These are phyloP conservation scores for Clytia hemisphaerica DNA, from an alignment of 30 jellyfish, hydroid and myxozoan species.

Conservation along the genomic window DNA sequence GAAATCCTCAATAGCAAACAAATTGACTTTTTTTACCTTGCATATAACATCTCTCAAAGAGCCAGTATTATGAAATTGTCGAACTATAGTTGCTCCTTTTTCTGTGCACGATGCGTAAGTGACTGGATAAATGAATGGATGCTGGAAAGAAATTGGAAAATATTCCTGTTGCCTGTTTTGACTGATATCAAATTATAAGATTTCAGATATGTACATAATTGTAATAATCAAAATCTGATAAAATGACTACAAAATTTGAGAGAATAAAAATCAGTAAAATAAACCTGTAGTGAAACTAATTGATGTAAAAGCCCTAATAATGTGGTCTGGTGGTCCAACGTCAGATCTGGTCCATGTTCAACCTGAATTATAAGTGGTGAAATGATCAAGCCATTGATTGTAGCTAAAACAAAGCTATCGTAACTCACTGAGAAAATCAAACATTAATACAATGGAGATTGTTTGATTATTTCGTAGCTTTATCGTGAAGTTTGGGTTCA, in stretches of 20 bases:
- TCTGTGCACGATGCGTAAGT: constrained; percentile 93
- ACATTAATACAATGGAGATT: too few relatives aligned
- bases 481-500: too few relatives aligned
- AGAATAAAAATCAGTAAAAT: too few relatives aligned
- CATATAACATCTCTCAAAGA: constrained; percentile 69
- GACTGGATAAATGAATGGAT: constrained; percentile 86
- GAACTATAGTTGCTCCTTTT: constrained; percentile 91
- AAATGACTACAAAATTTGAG: too few relatives aligned
- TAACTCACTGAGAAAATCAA: too few relatives aligned
- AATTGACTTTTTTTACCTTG: constrained; percentile 69
- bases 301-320: constrained; percentile 67
- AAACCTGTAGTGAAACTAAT: constrained; percentile 80
- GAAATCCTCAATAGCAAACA: too few relatives aligned
- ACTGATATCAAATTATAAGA: too few relatives aligned
- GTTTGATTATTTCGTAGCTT: too few relatives aligned
- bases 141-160: constrained; percentile 39
- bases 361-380: constrained; percentile 36
- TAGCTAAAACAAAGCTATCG: too few relatives aligned
- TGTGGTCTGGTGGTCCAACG: constrained; percentile 70
- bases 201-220: too few relatives aligned
- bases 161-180: not conserved
- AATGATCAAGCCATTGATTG: too few relatives aligned
- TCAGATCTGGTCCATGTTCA: constrained; percentile 98
- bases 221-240: too few relatives aligned
- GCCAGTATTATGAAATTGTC: constrained; percentile 75